Percentiles rank a stretch among this genome's conserved stretches.
Conservation (phyloP, 37 sponge, comb jelly and placozoan species). For the Halisarca cf. caerulea region DNA sequence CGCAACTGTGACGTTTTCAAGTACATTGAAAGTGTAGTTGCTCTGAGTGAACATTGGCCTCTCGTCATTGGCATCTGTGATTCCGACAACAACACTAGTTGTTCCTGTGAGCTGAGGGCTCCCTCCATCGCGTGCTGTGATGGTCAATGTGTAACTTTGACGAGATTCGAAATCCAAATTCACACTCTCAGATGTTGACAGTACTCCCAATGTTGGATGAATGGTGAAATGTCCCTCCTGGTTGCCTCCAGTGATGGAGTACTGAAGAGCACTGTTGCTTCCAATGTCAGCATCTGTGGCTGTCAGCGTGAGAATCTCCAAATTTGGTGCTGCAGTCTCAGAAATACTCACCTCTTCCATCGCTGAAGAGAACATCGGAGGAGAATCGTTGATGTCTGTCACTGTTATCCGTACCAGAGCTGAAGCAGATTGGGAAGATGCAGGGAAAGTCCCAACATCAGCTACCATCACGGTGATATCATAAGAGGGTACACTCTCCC, state of each 20-base stretch:
- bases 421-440: slow-evolving; percentile 45
- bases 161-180: slow-evolving; percentile 26
- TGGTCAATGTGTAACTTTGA: slow-evolving; percentile 1
- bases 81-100: slow-evolving; percentile 20
- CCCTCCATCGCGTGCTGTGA: slow-evolving; percentile 9
- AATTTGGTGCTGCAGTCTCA: neutral
- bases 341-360: slow-evolving; percentile 22
- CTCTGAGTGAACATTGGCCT: slow-evolving; percentile 38
- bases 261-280: slow-evolving; percentile 6
- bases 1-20: slow-evolving; percentile 35
- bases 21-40: slow-evolving; percentile 14
- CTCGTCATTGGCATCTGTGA: slow-evolving; percentile 53
- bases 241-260: slow-evolving; percentile 7
- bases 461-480: slow-evolving; percentile 41
- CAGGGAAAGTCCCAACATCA: slow-evolving; percentile 30
- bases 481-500: slow-evolving; percentile 45
- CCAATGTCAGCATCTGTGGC: slow-evolving; percentile 31
- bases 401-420: slow-evolving; percentile 45
- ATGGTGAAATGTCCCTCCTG: slow-evolving; percentile 7
- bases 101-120: neutral
- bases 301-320: neutral
- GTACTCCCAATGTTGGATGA: slow-evolving; percentile 33
- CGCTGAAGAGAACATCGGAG: slow-evolving; percentile 36
- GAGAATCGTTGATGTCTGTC: slow-evolving; percentile 60
- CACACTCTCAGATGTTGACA: neutral